These are phyloP conservation scores for Chloroceryle inda DNA, from an alignment of 2,797 vertebrate species.

Conservation along the genomic window DNA sequence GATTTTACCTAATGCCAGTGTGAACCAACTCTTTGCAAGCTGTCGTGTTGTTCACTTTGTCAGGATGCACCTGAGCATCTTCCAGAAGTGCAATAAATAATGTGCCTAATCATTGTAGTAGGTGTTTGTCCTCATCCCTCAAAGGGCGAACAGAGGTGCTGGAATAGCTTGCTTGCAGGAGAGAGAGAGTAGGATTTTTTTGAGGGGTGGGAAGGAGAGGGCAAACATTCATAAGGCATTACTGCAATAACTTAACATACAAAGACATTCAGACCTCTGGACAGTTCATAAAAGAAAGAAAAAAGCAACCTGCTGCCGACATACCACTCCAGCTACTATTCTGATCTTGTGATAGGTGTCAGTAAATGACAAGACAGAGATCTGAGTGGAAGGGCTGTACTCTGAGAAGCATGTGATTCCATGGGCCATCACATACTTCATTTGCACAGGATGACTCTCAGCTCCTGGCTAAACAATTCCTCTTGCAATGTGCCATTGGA, in stretches of 20 bases:
- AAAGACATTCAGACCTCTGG: background rate
- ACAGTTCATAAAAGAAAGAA: background rate
- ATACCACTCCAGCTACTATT: background rate
- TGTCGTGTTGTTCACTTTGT: background rate
- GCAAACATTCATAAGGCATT: background rate
- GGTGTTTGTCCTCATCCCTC: background rate
- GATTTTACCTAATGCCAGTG: background rate
- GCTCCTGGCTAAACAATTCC: background rate
- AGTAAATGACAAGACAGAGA: background rate
- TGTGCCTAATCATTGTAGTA: accelerated
- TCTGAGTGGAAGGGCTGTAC: background rate
- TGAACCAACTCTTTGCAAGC: background rate
- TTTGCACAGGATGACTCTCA: background rate
- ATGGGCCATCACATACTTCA: background rate
- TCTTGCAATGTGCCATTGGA: background rate
- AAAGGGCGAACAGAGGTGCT: accelerated
- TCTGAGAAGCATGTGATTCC: background rate
- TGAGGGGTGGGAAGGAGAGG: background rate
- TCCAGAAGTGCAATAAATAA: background rate
- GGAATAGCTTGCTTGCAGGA: background rate
- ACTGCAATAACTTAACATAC: background rate
- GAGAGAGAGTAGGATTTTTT: background rate
- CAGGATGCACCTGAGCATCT: background rate
- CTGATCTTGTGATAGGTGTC: background rate
- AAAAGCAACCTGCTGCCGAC: background rate